Conservation (phyloP, 1,140 invertebrate species). For the Drosophila ironensis region DNA sequence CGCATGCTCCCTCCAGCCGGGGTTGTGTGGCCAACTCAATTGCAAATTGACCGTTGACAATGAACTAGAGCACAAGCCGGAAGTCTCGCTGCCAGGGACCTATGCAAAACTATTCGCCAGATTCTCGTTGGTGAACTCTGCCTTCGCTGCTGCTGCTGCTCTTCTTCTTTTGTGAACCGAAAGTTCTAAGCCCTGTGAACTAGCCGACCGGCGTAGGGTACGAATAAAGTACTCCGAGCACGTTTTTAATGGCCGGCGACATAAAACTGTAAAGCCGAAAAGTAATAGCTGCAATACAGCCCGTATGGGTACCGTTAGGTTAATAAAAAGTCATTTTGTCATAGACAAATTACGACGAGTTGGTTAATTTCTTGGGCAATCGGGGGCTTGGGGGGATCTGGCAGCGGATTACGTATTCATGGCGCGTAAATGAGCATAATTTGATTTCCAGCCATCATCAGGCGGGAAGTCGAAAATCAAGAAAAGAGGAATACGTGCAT, state of each 20-base stretch:
- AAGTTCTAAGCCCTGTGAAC: conserved; percentile 11
- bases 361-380: background rate
- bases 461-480: background rate
- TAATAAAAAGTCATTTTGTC: conserved; percentile 66
- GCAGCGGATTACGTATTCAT: conserved; percentile 59
- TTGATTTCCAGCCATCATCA: conserved; percentile 25
- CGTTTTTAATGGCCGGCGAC: conserved; percentile 57
- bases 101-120: conserved; percentile 54
- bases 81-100: conserved; percentile 49
- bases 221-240: conserved; percentile 50
- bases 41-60: conserved; percentile 66
- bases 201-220: background rate
- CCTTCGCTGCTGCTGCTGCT: no score
- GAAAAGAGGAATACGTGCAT: no score
- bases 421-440: conserved; percentile 71
- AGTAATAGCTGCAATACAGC: conserved; percentile 41
- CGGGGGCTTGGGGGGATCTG: background rate
- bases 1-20: conserved; percentile 34
- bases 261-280: conserved; percentile 44
- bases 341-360: conserved; percentile 52
- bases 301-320: conserved; percentile 58
- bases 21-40: conserved; percentile 13
- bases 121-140: background rate
- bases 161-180: background rate
- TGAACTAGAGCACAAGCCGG: conserved; percentile 67